Evolutionary conservation across 2,113 vertebrate genomes (phyloP).

Genomic region (Hystrix cristata): DNA sequence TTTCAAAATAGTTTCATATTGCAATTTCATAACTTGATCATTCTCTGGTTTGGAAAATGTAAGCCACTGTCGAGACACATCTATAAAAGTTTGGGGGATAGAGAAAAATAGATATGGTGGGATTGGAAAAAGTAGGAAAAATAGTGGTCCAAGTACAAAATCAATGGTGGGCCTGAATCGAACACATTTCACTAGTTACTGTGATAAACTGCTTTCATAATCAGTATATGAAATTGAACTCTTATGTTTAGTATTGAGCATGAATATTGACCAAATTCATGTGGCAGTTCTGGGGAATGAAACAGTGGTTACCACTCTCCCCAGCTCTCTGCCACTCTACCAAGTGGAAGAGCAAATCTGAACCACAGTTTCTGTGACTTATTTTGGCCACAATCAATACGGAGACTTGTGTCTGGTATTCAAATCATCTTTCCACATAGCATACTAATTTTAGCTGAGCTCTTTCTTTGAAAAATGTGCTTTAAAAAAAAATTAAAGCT

Average conservation of each 20-base stretch:
- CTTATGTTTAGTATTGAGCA: background rate
- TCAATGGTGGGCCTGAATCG: conserved; percentile 30
- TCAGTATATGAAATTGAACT: conserved; percentile 45
- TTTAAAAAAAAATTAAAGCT: conserved; percentile 87
- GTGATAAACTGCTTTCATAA: background rate
- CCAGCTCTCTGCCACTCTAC: background rate
- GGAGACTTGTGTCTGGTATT: conserved; percentile 87
- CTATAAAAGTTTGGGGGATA: background rate
- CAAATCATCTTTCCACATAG: conserved; percentile 86
- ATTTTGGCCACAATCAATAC: conserved; percentile 76
- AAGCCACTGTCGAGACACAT: background rate
- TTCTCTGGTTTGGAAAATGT: background rate
- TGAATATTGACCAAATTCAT: background rate
- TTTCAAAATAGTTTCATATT: background rate
- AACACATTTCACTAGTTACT: background rate
- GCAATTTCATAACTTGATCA: background rate
- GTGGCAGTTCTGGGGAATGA: background rate
- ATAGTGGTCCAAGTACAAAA: background rate
- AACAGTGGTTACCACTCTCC: background rate
- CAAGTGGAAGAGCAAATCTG: background rate
- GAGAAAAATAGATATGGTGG: background rate
- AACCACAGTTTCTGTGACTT: conserved; percentile 20
- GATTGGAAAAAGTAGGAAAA: background rate
- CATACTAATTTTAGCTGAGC: conserved; percentile 90
- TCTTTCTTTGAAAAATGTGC: conserved; percentile 87